phyloP scores from a whole-genome alignment of 92 coral and sea anemone genomes.

The Parazoanthus swiftii region DNA sequence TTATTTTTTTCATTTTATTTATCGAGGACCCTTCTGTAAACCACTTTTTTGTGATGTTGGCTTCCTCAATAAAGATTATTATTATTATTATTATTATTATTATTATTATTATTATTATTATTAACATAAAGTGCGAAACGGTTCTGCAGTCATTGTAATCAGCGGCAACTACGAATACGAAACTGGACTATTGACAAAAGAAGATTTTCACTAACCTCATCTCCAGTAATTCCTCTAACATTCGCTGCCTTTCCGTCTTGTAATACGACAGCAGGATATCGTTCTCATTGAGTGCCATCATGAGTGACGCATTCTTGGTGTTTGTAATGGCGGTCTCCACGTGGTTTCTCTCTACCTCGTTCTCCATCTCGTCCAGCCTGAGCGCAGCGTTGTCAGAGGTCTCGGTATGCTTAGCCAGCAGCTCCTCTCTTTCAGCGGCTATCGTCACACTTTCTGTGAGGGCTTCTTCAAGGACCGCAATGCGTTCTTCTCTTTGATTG shows the following conservation, averaged over 20 bases:
- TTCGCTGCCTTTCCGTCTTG: slow-evolving; percentile 82
- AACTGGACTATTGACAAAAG: not conserved
- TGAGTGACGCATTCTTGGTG: slow-evolving; percentile 94
- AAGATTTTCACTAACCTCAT: slow-evolving; percentile 73
- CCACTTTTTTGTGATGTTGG: no score
- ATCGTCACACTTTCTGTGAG: slow-evolving; percentile 95
- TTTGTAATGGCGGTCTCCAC: slow-evolving; percentile 95
- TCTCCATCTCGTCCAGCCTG: slow-evolving; percentile 88
- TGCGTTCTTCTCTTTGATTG: slow-evolving; percentile 79
- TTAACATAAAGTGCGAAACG: no score
- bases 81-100: no score
- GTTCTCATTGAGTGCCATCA: slow-evolving; percentile 88
- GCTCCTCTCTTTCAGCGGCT: slow-evolving; percentile 91
- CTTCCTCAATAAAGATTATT: no score
- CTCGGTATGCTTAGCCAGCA: slow-evolving; percentile 92
- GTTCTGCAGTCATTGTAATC: no score
- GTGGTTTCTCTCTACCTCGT: slow-evolving; percentile 82
- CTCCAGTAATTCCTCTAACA: slow-evolving; percentile 89
- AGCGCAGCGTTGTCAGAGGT: slow-evolving; percentile 73
- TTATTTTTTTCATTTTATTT: no score
- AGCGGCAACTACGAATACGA: no score
- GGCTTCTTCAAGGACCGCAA: slow-evolving; percentile 93
- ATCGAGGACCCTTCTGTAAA: no score
- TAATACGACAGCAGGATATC: slow-evolving; percentile 89
- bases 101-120: no score